Evolutionary conservation across 2,888 invertebrate species (phyloP), one percentile per base, ranked within the genome.

Genomic region (Nymphalis urticae): DNA sequence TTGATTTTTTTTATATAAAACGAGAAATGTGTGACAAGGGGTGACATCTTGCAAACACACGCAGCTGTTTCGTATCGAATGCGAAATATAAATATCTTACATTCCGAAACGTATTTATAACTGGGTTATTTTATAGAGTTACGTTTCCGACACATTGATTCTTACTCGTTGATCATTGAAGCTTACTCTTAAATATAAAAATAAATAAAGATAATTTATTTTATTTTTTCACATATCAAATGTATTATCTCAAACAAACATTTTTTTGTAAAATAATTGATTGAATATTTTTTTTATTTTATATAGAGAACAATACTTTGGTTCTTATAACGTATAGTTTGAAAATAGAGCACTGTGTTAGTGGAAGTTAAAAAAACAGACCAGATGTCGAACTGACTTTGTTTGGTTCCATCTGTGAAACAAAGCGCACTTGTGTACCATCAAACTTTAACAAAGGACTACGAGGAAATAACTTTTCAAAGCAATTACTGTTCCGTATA

Each of bases 391-490:
- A 78, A 76, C 78, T 82, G 82, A 78, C 83, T 80, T 85, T 88
- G 88, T 88, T 90, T 88, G 88, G 89, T 86, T 90, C 86, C 91
- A 88, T 88, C 88, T 89, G 89, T 84, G 81, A 86, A 88, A 92
- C 90, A 91, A 90, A 86, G 88, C 86, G 81, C 77, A 83, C 83
- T 85, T 81, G 83, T 90, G 85, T 85, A 76, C 77, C 75, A 77
- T 73, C 77, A 75, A 77, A 78, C 78, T 81, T 82, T 80, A 78
- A 83, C 82, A 76, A 83, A 84, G 79, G 76, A 82, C 78, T 70
- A 73, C 71, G 61, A 63, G 63, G 73, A 73, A 72, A 60, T 65
- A 65, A 62, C 53, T 68, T 56, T 59, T 71, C 68, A 62, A 68
- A 68, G 58, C 65, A 65, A 56, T 72, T 60, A 61, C 64, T 68